Conservation (phyloP, 2,113 vertebrate species). For the Tylochromis polylepis region DNA sequence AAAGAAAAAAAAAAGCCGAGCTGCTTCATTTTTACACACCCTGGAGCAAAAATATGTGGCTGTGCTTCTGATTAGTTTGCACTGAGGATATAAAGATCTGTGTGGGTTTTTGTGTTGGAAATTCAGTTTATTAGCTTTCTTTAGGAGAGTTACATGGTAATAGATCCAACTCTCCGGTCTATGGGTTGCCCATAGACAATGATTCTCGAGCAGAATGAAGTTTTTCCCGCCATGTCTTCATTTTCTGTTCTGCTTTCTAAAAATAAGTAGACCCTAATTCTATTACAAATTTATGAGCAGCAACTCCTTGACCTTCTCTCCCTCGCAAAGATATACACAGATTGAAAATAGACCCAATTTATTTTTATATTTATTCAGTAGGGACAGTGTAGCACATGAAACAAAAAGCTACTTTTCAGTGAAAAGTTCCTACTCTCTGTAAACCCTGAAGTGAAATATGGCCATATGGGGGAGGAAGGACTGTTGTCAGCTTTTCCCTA, state of each 20-base stretch:
- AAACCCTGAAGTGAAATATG: not conserved
- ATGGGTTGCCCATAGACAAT: not conserved
- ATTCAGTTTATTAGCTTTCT: not conserved
- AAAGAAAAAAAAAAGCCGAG: not conserved
- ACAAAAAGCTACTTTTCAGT: not conserved
- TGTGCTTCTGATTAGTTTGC: not conserved
- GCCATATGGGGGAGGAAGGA: not conserved
- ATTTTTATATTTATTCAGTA: not conserved
- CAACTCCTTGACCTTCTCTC: not conserved
- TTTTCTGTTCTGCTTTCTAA: not conserved
- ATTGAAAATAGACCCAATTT: not conserved
- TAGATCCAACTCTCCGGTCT: not conserved
- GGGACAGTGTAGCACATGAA: not conserved
- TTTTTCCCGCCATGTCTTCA: not conserved
- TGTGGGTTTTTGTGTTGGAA: not conserved
- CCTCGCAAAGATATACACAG: fast-evolving
- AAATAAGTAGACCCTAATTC: not conserved
- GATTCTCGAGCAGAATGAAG: not conserved
- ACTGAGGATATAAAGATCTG: not conserved
- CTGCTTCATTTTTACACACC: not conserved
- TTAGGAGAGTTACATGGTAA: not conserved
- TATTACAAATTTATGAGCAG: not conserved
- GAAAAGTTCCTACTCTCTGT: not conserved
- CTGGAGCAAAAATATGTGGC: not conserved
- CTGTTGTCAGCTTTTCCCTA: not conserved